These are phyloP conservation scores for Pinctada fucata DNA, from an alignment of 2,888 invertebrate species.

Conservation along the genomic window DNA sequence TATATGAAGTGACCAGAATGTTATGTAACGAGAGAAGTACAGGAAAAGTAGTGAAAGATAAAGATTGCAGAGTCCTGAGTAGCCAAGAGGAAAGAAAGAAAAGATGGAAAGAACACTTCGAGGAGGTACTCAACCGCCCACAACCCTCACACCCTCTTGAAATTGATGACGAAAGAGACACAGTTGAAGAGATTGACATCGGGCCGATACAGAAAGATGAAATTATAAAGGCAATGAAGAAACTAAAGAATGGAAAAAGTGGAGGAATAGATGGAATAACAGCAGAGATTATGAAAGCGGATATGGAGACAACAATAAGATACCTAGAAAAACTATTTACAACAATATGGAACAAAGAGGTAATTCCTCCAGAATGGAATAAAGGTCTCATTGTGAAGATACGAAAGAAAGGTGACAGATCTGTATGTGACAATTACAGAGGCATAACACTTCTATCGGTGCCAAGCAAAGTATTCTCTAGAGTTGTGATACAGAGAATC, in stretches of 20 bases:
- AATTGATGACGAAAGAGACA: background rate
- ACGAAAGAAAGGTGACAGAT: conserved; percentile 14
- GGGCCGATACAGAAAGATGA: conserved; percentile 1
- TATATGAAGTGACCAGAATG: background rate
- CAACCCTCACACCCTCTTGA: background rate
- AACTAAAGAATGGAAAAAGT: background rate
- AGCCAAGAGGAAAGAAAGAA: background rate
- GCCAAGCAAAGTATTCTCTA: conserved; percentile 21
- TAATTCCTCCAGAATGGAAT: background rate
- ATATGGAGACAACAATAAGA: background rate
- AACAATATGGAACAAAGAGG: background rate
- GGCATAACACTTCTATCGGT: conserved; percentile 12
- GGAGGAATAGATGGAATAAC: background rate
- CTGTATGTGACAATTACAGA: conserved; percentile 20
- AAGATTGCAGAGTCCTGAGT: background rate
- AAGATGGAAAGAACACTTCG: conserved; percentile 1
- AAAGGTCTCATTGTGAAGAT: conserved; percentile 14
- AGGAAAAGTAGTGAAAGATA: background rate
- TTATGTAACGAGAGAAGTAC: background rate
- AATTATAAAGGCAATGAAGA: background rate
- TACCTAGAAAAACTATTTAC: background rate
- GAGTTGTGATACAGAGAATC: conserved; percentile 17
- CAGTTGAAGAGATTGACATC: background rate
- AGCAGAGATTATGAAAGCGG: conserved; percentile 3
- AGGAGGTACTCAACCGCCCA: background rate